Base-by-base conservation (phyloP, 2,888 invertebrate genomes). In the Morinoia aosen region DNA sequence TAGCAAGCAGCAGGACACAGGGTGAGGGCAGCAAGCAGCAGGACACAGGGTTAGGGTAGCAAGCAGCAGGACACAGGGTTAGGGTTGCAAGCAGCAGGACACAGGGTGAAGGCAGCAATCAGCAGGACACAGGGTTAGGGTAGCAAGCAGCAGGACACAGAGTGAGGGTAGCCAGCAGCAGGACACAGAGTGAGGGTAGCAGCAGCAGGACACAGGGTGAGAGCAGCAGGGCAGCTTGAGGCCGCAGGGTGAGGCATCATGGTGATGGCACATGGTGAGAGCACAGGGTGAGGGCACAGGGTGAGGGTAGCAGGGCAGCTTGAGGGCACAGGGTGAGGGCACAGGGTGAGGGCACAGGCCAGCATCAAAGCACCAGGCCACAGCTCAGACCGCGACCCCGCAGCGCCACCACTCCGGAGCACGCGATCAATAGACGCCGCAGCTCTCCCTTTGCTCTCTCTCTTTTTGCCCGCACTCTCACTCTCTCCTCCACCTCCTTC, bases 241-340 rank as follows among this genome's bases (percentile, higher is more conserved):
- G 33, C 12, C 88, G 88, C 16, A 25, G n/a, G 88, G 88, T 39
- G n/a, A 88, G 33, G 33, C n/a, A 88, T 14, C 19, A 88, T 64
- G 64, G 64, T 25, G n/a, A 14, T 14, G 88, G n/a, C 88, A n/a
- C 16, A n/a, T 14, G 88, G 19, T 19, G n/a, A 11, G 88, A n/a
- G 88, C n/a, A n/a, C 90, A 39, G 33, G 90, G 90, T n/a, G 90
- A 90, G 90, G 90, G 90, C 90, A 39, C 48, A 48, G 48, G 48
- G 48, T 48, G 48, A 48, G 48, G 48, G 48, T 48, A 48, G n/a
- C 48, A 48, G 48, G 48, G 48, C 48, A n/a, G n/a, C n/a, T n/a
- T 90, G 39, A n/a, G 90, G 40, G 90, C 48, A 40, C 91, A 56
- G 40, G 91, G 91, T 39, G 91, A 91, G 91, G 91, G 91, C 91